Percentiles rank a stretch among this genome's conserved stretches.
phyloP scores from a whole-genome alignment of 2,797 vertebrate species.

The Emydoidea blandingii region DNA sequence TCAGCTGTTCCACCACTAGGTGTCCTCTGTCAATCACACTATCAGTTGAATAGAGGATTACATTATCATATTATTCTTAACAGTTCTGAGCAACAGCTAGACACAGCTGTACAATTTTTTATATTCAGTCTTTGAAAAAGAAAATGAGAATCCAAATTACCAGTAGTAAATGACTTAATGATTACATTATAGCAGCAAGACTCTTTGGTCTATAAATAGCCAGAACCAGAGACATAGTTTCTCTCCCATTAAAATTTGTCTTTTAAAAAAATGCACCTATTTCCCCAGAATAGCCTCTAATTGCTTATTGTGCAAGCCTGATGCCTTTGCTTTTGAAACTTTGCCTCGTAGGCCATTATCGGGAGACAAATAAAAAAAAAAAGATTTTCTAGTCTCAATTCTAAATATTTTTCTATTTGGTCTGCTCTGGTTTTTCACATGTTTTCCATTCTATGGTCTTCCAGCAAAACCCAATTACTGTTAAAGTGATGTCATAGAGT shows the following conservation, averaged over 20 bases:
- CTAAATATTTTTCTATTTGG: neutral
- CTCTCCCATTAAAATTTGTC: neutral
- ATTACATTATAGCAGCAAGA: neutral
- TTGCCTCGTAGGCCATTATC: fast-evolving
- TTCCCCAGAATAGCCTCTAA: neutral
- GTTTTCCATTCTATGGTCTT: neutral
- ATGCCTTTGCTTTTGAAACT: neutral
- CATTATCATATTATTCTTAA: neutral
- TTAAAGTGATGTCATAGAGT: neutral
- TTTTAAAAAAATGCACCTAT: neutral
- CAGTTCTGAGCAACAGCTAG: neutral
- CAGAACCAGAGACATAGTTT: neutral
- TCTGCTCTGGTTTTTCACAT: neutral
- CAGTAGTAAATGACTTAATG: neutral
- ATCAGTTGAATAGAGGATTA: neutral
- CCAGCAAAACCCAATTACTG: neutral
- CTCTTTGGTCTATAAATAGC: neutral
- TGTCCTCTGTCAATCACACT: neutral
- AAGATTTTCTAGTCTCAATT: neutral
- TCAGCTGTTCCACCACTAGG: neutral
- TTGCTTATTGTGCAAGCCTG: neutral
- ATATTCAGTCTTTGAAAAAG: neutral
- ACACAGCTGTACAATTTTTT: too few relatives aligned
- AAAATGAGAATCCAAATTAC: neutral
- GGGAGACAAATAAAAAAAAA: neutral